Base-by-base conservation (phyloP, 2,888 invertebrate species). In the Deilephila porcellus region DNA sequence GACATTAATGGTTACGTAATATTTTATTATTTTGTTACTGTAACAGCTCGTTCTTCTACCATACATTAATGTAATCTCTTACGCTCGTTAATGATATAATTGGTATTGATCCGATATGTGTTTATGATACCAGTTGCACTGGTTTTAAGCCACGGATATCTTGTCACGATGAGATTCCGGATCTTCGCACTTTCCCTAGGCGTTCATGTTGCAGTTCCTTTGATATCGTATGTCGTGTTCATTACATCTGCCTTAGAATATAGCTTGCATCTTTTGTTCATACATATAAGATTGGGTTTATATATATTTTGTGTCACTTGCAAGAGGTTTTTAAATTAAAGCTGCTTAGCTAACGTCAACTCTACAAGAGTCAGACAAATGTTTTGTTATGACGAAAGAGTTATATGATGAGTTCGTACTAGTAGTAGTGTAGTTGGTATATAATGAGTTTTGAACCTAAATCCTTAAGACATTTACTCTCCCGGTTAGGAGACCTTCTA, bases 181-280 rank as follows among this genome's bases (percentile, higher is more conserved):
- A 64, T 64, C 64, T 45, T 20, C 45, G 37, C 64, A 64, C 64
- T 64, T 64, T 64, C 64, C 37, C 64, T 64, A 45, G 20, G 4
- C 34, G 64, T 64, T 45, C 64, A 45, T 64, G 45, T 64, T 64
- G 20, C 64, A 8, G 37, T 64, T 64, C 45, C 64, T 32, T 64
- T 37, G 14, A 14, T 64, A 64, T 64, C 64, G 14, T 20, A 14
- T 64, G 14, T 64, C 62, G 34, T 34, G n/a, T 63, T 63, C 25
- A 59, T 25, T 60, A 11, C 11, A n/a, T 60, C 45, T 45, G 45
- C 45, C 11, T 45, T 11, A 0, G 11, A 45, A 45, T 45, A 45
- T 45, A 45, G 45, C 45, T 45, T 45, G 14, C 3, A 14, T 11
- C 14, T 45, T 45, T 45, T 37, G 0, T 2, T 8, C 7, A 37